Conservation (phyloP, 2,113 vertebrate genomes). For the Pseudopipra pipra region DNA sequence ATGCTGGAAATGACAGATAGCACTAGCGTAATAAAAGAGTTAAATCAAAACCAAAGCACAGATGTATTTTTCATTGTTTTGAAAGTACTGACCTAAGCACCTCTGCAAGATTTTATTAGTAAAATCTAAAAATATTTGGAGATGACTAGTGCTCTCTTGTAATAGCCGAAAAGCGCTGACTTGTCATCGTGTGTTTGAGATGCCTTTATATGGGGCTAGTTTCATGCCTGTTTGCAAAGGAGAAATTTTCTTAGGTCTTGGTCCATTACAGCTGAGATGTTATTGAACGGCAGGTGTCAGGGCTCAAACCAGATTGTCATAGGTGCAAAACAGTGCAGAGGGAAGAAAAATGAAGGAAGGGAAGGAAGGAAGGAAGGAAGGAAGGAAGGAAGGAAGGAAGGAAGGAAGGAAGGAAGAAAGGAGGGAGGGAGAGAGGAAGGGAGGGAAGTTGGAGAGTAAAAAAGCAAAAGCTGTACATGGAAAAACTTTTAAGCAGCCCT, state of each 20-base stretch:
- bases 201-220: conserved; percentile 68
- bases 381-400: neutral
- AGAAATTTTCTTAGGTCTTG: conserved; percentile 74
- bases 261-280: conserved; percentile 67
- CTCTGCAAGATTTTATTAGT: conserved; percentile 77
- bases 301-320: conserved; percentile 68
- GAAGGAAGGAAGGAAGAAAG: neutral
- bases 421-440: neutral
- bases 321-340: conserved; percentile 50
- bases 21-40: conserved; percentile 83
- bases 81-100: conserved; percentile 86
- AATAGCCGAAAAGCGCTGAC: conserved; percentile 78
- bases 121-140: conserved; percentile 73
- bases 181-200: conserved; percentile 78
- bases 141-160: conserved; percentile 68
- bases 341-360: neutral
- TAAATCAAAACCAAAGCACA: conserved; percentile 73
- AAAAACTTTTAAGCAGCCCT: conserved; percentile 73
- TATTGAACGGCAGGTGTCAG: conserved; percentile 71
- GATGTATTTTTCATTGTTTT: conserved; percentile 81
- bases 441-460: conserved; percentile 54
- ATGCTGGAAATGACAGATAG: conserved; percentile 78
- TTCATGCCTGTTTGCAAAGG: conserved; percentile 69
- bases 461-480: conserved; percentile 61
- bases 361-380: neutral